These are phyloP conservation scores for Criorhina ranunculi DNA, from an alignment of 2,888 invertebrate species.

Conservation along the genomic window DNA sequence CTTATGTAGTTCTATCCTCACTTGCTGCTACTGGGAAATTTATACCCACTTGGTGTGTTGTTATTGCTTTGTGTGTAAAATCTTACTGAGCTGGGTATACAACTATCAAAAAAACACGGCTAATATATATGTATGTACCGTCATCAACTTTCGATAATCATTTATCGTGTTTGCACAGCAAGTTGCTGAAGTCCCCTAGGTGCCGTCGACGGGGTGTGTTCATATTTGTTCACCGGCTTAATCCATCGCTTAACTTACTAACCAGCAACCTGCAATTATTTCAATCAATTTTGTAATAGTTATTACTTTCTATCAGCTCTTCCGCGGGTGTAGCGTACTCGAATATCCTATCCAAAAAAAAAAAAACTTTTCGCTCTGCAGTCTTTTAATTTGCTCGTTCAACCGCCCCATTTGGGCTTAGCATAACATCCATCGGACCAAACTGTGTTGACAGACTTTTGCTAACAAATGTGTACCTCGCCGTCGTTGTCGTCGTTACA, in stretches of 20 bases:
- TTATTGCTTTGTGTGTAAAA: too few relatives aligned
- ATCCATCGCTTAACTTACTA: conserved; percentile 38
- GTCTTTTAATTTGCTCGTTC: conserved; percentile 53
- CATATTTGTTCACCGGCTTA: conserved; percentile 60
- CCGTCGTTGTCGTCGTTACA: conserved; percentile 38
- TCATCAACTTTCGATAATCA: conserved; percentile 47
- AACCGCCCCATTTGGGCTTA: conserved; percentile 41
- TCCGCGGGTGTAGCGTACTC: background rate
- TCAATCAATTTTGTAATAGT: conserved; percentile 61
- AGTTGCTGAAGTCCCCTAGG: conserved; percentile 55
- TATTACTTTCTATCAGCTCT: conserved; percentile 14
- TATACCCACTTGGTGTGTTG: too few relatives aligned
- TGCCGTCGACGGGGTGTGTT: conserved; percentile 4
- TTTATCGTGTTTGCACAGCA: conserved; percentile 54
- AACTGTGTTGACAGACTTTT: conserved; percentile 54
- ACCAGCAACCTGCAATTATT: conserved; percentile 57
- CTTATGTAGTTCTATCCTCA: too few relatives aligned
- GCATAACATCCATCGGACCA: conserved; percentile 46
- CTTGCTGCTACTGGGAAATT: too few relatives aligned
- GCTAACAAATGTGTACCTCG: conserved; percentile 20
- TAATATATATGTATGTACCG: too few relatives aligned
- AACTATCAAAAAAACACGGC: too few relatives aligned
- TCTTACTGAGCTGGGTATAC: too few relatives aligned
- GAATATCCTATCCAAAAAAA: conserved; percentile 11
- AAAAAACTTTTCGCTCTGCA: conserved; percentile 37